Evolutionary conservation across 2,888 invertebrate genomes (phyloP).

Genomic region (Melieria picta): DNA sequence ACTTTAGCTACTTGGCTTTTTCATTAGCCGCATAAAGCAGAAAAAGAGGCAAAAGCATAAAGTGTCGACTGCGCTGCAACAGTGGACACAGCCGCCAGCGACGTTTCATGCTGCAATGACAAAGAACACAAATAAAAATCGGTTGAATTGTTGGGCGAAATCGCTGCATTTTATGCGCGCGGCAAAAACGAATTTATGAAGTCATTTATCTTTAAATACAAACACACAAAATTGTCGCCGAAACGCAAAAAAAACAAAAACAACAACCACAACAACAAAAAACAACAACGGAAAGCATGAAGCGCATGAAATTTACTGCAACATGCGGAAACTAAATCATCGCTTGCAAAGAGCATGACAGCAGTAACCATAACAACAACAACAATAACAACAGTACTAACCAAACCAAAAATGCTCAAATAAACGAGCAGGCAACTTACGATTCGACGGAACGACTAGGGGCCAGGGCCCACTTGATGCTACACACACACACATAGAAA

Average conservation of each 20-base stretch:
- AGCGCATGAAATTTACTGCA: slow-evolving; percentile 17
- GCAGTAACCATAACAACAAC: background rate
- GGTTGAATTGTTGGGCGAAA: no score
- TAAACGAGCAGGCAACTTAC: background rate
- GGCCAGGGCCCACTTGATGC: no score
- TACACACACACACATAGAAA: background rate
- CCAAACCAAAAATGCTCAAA: background rate
- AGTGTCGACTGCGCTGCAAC: no score
- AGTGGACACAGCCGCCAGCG: no score
- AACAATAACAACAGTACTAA: background rate
- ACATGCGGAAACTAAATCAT: slow-evolving; percentile 18
- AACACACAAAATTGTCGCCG: background rate
- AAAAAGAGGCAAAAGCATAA: no score
- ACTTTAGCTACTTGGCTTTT: no score
- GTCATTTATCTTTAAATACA: slow-evolving; percentile 24
- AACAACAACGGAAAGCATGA: background rate
- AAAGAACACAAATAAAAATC: no score
- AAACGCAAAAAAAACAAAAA: background rate
- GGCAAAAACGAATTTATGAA: slow-evolving; percentile 17
- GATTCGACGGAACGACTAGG: background rate
- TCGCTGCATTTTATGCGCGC: no score
- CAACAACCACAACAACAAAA: background rate
- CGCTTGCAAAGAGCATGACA: slow-evolving; percentile 15
- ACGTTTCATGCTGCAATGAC: no score
- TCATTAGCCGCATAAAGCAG: no score